These are phyloP conservation scores for Eriocheir sinensis DNA, from an alignment of 1,140 invertebrate species.

Conservation along the genomic window DNA sequence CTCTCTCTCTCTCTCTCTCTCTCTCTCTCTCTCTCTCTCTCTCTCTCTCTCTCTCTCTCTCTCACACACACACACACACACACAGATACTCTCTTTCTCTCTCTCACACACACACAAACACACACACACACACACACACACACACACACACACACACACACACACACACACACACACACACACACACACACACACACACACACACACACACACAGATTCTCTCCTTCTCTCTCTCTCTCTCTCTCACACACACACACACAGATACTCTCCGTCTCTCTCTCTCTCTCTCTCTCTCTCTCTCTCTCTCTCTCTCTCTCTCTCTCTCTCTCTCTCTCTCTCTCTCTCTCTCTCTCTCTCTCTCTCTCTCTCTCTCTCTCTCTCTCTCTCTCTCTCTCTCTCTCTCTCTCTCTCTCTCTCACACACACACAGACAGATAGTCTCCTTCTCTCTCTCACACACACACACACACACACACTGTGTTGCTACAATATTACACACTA, in stretches of 20 bases:
- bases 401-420: not conserved
- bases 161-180: no score
- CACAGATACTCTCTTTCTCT: no score
- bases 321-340: not conserved
- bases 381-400: slow-evolving; percentile 22
- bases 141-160: no score
- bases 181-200: no score
- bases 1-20: no score
- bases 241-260: not conserved
- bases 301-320: not conserved
- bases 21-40: no score
- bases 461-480: no score
- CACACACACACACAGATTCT: no score
- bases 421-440: not conserved
- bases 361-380: not conserved
- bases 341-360: not conserved
- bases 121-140: no score
- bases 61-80: no score
- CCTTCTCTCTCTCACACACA: not conserved
- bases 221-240: slow-evolving; percentile 18
- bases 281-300: not conserved
- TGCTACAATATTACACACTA: no score
- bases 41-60: not conserved
- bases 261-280: not conserved
- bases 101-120: no score